Conservation (phyloP, 2,797 vertebrate genomes). For the Apogon hyalosoma region DNA sequence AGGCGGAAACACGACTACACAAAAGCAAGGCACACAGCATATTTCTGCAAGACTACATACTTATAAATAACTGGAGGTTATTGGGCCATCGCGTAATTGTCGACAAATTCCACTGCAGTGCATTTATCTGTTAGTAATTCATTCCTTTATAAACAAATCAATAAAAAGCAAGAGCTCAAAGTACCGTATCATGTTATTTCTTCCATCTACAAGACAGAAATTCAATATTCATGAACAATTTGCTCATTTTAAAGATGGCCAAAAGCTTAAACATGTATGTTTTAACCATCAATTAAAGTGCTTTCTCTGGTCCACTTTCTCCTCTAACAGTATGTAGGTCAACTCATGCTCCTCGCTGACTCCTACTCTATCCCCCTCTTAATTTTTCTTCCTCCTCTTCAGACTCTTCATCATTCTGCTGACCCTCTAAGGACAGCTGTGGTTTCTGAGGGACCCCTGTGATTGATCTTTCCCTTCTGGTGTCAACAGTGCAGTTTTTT, state of each 20-base stretch:
- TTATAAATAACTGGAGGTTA: not conserved
- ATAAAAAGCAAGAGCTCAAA: not conserved
- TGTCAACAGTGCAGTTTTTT: constrained; percentile 36
- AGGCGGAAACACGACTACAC: not conserved
- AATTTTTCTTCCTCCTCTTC: constrained; percentile 14
- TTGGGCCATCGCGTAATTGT: too few species aligned
- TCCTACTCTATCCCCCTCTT: constrained; percentile 10
- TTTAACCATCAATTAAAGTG: not conserved
- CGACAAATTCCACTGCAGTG: not conserved
- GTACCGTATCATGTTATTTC: not conserved
- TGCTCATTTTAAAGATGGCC: not conserved
- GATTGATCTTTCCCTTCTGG: constrained; percentile 70
- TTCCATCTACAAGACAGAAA: not conserved
- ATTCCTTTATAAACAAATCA: not conserved
- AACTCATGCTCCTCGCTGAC: constrained; percentile 27
- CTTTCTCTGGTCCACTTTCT: constrained; percentile 21
- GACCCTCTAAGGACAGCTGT: constrained; percentile 79
- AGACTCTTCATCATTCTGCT: constrained; percentile 69
- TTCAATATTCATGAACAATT: not conserved
- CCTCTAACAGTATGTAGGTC: constrained; percentile 42
- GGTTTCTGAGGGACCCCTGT: constrained; percentile 66
- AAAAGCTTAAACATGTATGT: not conserved
- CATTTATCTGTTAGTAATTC: not conserved
- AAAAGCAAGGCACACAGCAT: not conserved
- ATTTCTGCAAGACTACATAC: not conserved